Base-by-base conservation (phyloP, 2,797 vertebrate genomes). In the Macrochelys suwanniensis region DNA sequence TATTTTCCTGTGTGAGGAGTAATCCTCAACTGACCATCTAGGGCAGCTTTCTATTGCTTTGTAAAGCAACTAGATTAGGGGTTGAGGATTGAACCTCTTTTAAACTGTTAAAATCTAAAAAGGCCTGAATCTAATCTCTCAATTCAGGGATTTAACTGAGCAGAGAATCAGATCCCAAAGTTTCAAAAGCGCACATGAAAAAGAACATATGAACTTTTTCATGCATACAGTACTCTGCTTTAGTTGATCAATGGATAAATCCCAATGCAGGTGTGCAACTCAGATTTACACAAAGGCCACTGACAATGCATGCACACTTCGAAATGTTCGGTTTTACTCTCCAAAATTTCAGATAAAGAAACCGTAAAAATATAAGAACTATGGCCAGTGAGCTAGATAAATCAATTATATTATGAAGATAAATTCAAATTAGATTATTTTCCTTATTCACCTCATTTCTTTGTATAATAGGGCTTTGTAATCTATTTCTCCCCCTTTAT, bases 381-480 rank as follows among this genome's bases (percentile, higher is more conserved):
- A 71, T 71, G 68, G 21, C 68, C 21, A 71, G 37, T 11, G 19
- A 71, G 37, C 68, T 71, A 37, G 21, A 42, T n/a, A 59, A n/a
- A n/a, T 71, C 81, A 54, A 23, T 5, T 56, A 85, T 88, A 56
- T n/a, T 4, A 31, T 6, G 57, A 16, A 82, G 94, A 61, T 81
- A 94, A 82, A 47, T 92, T 95, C 56, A 82, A 81, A 89, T 90
- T 50, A 93, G 7, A 86, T 13, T 33, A 92, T 96, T 95, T 89
- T 53, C 53, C 78, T 89, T 80, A 82, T 81, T 94, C 61, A 94
- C 42, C 3, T 95, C 84, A 89, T 94, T 95, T 59, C 57, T 92
- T 82, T 49, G 50, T 81, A 85, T 53, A 93, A 81, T 53, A 23
- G 56, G 86, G 31, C n/a, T 96, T 54, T 87, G n/a, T 87, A 76